A percentile compares a stretch with the other conserved stretches of the same genome.
Conservation (phyloP, 2,888 invertebrate genomes). For the Lasioglossum morio region DNA sequence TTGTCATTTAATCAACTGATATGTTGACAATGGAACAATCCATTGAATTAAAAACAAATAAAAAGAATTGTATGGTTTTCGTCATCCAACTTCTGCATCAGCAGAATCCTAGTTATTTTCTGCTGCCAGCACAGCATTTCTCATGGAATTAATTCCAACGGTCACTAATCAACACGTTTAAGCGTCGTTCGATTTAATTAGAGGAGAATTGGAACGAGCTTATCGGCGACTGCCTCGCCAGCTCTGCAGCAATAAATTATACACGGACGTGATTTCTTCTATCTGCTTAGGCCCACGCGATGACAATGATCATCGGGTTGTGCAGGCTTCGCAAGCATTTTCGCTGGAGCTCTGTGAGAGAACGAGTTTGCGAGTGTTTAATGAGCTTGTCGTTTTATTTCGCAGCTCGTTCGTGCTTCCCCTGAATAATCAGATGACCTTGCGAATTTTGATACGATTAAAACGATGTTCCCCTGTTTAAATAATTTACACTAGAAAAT, state of each 20-base stretch:
- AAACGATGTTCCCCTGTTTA: background rate
- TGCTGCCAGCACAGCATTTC: background rate
- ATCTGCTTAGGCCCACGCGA: background rate
- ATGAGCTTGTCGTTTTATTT: background rate
- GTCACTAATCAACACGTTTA: background rate
- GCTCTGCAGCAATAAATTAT: conserved; percentile 18
- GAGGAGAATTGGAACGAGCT: conserved; percentile 15
- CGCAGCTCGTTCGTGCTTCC: background rate
- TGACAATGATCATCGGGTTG: background rate
- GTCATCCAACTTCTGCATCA: background rate
- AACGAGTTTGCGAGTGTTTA: background rate
- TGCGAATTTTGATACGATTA: background rate
- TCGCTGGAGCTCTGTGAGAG: background rate
- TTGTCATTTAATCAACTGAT: background rate
- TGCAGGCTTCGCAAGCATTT: background rate
- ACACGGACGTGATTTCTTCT: conserved; percentile 24
- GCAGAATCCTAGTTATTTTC: background rate
- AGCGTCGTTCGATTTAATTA: conserved; percentile 5
- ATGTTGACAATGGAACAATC: background rate
- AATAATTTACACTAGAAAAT: background rate
- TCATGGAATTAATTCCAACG: background rate
- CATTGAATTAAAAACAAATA: background rate
- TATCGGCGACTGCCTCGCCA: background rate
- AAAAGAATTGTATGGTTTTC: background rate
- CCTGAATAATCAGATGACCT: background rate